Conservation (phyloP, 2,888 invertebrate species). For the Caenorhabditis sinica region DNA sequence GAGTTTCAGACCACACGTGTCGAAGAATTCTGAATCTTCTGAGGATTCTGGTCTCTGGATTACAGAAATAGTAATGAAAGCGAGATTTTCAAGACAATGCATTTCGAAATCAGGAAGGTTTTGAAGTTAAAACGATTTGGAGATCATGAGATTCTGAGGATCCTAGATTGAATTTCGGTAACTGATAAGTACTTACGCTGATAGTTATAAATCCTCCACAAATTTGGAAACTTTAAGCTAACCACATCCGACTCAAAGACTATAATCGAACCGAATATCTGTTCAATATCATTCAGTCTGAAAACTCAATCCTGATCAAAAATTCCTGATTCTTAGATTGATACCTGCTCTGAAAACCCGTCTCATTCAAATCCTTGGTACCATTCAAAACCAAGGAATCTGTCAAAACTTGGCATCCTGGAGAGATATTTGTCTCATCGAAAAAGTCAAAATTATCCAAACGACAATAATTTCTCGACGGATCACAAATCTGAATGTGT, state of each 20-base stretch:
- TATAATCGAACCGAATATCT: constrained; percentile 55
- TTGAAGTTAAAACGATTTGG: too few species aligned
- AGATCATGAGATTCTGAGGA: background rate
- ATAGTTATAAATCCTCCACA: constrained; percentile 62
- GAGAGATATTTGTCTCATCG: constrained; percentile 46
- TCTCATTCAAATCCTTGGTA: constrained; percentile 21
- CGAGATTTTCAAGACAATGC: too few species aligned
- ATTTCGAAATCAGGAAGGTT: too few species aligned
- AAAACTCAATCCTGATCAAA: too few species aligned
- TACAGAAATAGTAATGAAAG: too few species aligned
- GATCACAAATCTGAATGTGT: constrained; percentile 58
- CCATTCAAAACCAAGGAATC: constrained; percentile 62
- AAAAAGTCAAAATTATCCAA: constrained; percentile 58
- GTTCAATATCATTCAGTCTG: constrained; percentile 53
- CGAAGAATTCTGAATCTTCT: too few species aligned
- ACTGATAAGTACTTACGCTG: constrained; percentile 51
- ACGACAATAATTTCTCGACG: constrained; percentile 56
- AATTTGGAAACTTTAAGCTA: constrained; percentile 41
- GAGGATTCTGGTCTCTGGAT: too few species aligned
- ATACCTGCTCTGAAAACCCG: constrained; percentile 49
- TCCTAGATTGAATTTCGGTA: background rate
- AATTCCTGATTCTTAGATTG: background rate
- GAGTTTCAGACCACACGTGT: too few species aligned
- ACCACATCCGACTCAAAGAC: constrained; percentile 44
- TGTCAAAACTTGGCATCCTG: constrained; percentile 56